Conservation (phyloP, 2,113 vertebrate species). For the Castor canadensis region DNA sequence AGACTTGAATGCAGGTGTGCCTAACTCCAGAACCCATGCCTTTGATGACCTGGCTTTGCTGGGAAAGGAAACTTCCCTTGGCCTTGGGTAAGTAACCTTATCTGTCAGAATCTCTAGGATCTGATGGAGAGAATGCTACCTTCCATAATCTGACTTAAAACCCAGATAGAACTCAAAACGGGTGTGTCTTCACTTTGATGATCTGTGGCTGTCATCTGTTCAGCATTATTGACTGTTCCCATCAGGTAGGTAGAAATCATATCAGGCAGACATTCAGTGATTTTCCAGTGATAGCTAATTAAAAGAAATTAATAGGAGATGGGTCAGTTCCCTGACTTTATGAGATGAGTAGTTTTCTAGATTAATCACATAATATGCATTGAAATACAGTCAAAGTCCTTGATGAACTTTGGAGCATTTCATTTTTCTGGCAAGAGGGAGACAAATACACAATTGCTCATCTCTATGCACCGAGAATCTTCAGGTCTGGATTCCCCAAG, state of each 20-base stretch:
- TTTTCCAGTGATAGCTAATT: slow-evolving; percentile 78
- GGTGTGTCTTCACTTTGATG: background rate
- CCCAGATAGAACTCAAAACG: background rate
- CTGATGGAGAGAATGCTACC: background rate
- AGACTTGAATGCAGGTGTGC: background rate
- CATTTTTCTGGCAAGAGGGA: slow-evolving; percentile 80
- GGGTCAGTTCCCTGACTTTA: slow-evolving; percentile 73
- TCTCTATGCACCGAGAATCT: slow-evolving; percentile 82
- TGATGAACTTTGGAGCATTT: slow-evolving; percentile 82
- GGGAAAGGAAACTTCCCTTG: background rate
- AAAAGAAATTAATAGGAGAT: slow-evolving; percentile 80
- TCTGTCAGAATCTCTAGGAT: background rate
- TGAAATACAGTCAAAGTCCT: slow-evolving; percentile 81
- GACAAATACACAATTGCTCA: slow-evolving; percentile 81
- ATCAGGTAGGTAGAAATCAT: background rate
- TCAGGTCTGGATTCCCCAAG: slow-evolving; percentile 77
- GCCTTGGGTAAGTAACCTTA: background rate
- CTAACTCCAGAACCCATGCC: background rate
- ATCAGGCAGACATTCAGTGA: slow-evolving; percentile 15
- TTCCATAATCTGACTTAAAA: background rate
- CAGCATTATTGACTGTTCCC: background rate
- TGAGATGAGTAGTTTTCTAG: slow-evolving; percentile 77
- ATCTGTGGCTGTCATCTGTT: background rate
- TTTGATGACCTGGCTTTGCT: background rate
- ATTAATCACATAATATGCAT: slow-evolving; percentile 82